These are phyloP conservation scores for Acholoe squamosa DNA, from an alignment of 2,888 invertebrate genomes.

Conservation along the genomic window DNA sequence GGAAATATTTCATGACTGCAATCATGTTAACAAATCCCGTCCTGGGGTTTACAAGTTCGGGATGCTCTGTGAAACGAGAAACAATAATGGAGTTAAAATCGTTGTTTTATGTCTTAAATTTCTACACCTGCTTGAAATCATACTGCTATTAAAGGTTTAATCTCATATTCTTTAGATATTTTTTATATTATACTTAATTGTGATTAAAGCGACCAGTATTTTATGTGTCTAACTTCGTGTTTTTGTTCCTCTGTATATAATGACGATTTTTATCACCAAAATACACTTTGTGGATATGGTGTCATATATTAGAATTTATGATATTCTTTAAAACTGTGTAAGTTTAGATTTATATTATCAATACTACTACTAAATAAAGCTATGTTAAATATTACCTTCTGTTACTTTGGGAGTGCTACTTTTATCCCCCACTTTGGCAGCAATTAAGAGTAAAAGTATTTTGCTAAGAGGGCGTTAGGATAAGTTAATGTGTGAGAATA, in stretches of 20 bases:
- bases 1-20: slow-evolving; percentile 75
- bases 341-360: neutral
- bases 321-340: neutral
- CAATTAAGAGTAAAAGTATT: neutral
- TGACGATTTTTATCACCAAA: no score
- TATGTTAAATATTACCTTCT: neutral
- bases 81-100: neutral
- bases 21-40: slow-evolving; percentile 74
- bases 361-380: neutral
- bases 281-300: no score
- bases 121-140: neutral
- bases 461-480: neutral
- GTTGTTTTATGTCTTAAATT: neutral
- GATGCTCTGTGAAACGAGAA: slow-evolving; percentile 70
- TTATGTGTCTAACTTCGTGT: no score
- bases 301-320: no score
- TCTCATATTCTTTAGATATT: no score
- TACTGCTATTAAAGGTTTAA: neutral
- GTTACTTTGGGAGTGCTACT: neutral
- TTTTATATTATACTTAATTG: no score
- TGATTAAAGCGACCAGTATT: no score
- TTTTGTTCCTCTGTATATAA: no score
- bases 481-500: neutral
- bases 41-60: slow-evolving; percentile 74
- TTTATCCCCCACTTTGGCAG: neutral